Percentiles rank a stretch among this genome's conserved stretches.
Conservation (phyloP, 2,888 invertebrate genomes). For the Tholera decimalis region DNA sequence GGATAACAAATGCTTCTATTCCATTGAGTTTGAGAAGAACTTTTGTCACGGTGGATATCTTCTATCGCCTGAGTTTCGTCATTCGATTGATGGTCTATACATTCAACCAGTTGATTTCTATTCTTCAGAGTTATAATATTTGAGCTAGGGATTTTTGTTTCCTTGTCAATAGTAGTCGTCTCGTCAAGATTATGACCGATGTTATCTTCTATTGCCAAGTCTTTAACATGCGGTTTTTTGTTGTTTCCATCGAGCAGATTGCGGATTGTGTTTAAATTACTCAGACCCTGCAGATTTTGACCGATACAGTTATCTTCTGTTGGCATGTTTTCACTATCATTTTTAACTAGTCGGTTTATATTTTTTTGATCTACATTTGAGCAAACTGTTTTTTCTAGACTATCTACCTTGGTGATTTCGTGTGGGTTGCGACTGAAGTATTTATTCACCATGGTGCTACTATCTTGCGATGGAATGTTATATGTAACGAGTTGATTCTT, state of each 20-base stretch:
- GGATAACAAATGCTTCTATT: constrained; percentile 10
- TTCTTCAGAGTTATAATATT: not conserved
- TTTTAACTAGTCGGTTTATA: not conserved
- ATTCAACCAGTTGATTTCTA: not conserved
- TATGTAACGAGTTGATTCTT: not conserved
- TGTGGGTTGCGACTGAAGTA: not conserved
- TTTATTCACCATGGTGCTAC: not conserved
- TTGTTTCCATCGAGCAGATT: not conserved
- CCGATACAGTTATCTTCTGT: not conserved
- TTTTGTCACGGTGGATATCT: not conserved
- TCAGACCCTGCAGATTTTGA: too few species aligned
- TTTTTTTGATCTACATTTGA: not conserved
- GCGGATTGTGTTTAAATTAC: too few species aligned
- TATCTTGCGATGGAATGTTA: not conserved
- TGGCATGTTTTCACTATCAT: not conserved
- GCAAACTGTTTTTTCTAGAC: not conserved
- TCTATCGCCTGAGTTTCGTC: not conserved
- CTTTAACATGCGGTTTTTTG: not conserved
- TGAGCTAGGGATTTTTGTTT: not conserved
- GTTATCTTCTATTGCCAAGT: not conserved
- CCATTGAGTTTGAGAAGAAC: not conserved
- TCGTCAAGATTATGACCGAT: not conserved
- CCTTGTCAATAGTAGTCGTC: not conserved
- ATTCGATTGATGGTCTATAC: not conserved
- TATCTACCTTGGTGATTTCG: not conserved